Evolutionary conservation across 2,888 invertebrate genomes (phyloP), one percentile per base, ranked within the genome.

Genomic region (Geophilus truncorum): DNA sequence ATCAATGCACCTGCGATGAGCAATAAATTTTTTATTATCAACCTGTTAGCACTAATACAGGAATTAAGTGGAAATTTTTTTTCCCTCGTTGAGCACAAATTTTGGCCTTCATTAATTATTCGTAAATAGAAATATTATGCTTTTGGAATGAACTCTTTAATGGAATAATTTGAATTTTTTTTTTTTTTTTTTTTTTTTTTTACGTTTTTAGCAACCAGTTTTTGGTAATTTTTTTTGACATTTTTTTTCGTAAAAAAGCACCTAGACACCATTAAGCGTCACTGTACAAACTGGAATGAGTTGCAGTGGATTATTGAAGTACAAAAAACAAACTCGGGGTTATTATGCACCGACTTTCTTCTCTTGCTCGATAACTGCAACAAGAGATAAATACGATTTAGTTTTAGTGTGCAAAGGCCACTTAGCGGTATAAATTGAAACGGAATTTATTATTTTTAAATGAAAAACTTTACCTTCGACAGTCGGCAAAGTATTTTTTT

Each of bases 401-500:
- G n/a, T n/a, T n/a, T n/a, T n/a, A n/a, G n/a, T n/a, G n/a, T n/a
- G n/a, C n/a, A n/a, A n/a, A n/a, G n/a, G n/a, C n/a, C n/a, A n/a
- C n/a, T n/a, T n/a, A n/a, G n/a, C n/a, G n/a, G n/a, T n/a, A n/a
- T 18, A 6, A 18, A 57, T 23, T 7, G 21, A n/a, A 21, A 21
- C 21, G 10, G 12, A 45, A 75, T 28, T 76, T 28, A n/a, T 76
- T 18, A 9, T 32, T 7, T 4, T 32, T 32, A 76, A 3, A 28
- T 15, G 3, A 5, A 12, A 18, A 28, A n/a, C 1, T 15, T 86
- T 90, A 96, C 97, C 95, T 90, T 94, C 94, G 91, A 95, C 94
- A 87, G 95, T 95, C 76, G 97, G 97, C 86, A 97, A 91, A 80
- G 94, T 92, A 88, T 96, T 96, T 89, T 97, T 97, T 87, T 96